phyloP scores from a whole-genome alignment of 2,113 vertebrate species.

The Pelecanoides urinatrix region DNA sequence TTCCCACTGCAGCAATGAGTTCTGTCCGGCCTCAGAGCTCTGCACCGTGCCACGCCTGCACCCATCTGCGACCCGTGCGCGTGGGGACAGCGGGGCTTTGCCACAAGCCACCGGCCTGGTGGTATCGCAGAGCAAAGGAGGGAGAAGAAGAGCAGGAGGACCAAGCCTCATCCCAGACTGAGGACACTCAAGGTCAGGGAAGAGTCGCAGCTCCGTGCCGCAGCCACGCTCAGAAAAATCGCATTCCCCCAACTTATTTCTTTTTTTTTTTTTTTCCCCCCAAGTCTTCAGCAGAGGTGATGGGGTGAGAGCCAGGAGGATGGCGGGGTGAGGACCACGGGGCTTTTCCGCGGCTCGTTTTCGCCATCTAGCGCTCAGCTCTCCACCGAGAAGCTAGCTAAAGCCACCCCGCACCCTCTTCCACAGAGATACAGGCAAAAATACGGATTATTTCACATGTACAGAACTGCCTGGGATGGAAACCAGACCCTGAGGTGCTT shows the following conservation, averaged over 20 bases:
- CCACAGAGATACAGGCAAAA: fast-evolving
- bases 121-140: background rate
- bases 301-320: background rate
- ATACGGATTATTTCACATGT: fast-evolving
- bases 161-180: background rate
- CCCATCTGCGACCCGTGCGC: background rate
- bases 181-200: slow-evolving; percentile 1
- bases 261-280: background rate
- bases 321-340: background rate
- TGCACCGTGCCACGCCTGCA: no score
- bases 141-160: background rate
- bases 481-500: background rate
- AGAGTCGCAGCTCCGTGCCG: background rate
- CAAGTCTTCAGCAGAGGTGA: background rate
- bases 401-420: background rate
- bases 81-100: background rate
- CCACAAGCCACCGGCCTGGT: background rate
- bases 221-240: background rate
- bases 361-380: slow-evolving; percentile 23
- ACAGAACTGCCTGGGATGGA: fast-evolving
- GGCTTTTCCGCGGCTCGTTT: background rate
- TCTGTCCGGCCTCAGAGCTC: background rate
- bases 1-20: background rate
- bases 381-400: no score
- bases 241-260: background rate